phyloP scores from a whole-genome alignment of 2,113 vertebrate species.

The Gracilinanus agilis region DNA sequence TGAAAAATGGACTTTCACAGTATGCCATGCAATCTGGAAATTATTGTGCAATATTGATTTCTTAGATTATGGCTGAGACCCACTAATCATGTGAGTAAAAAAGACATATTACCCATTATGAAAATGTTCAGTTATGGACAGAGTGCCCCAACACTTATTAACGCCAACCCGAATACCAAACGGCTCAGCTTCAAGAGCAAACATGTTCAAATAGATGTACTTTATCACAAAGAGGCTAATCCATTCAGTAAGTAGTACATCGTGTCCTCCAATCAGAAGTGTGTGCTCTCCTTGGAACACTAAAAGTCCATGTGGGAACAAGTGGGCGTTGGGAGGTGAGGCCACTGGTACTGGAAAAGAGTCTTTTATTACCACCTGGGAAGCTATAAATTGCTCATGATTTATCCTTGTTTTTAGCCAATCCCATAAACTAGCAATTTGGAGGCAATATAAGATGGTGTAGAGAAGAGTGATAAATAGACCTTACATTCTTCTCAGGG shows the following conservation, averaged over 20 bases:
- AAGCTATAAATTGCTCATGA: constrained; percentile 13
- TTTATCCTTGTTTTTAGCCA: constrained; percentile 43
- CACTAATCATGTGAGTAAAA: constrained; percentile 76
- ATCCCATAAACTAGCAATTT: constrained; percentile 26
- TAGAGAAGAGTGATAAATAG: not conserved
- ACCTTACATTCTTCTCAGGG: constrained; percentile 33
- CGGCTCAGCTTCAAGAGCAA: constrained; percentile 67
- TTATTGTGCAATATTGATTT: constrained; percentile 83
- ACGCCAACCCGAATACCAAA: constrained; percentile 75
- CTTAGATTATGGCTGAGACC: constrained; percentile 76
- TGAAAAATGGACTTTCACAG: constrained; percentile 70
- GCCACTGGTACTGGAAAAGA: constrained; percentile 36
- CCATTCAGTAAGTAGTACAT: not conserved
- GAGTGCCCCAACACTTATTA: constrained; percentile 79
- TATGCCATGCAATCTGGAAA: constrained; percentile 77
- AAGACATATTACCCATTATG: constrained; percentile 85
- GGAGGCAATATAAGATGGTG: not conserved
- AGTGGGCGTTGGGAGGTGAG: not conserved
- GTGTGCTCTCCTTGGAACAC: constrained; percentile 42
- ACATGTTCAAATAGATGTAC: constrained; percentile 70
- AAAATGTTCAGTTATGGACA: constrained; percentile 82
- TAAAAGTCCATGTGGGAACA: constrained; percentile 40
- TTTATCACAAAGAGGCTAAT: constrained; percentile 70
- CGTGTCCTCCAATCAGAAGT: constrained; percentile 36
- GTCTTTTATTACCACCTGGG: constrained; percentile 41